Evolutionary conservation across 2,888 invertebrate species (phyloP), one percentile per base, ranked within the genome.

Genomic region (Meteorus colon): DNA sequence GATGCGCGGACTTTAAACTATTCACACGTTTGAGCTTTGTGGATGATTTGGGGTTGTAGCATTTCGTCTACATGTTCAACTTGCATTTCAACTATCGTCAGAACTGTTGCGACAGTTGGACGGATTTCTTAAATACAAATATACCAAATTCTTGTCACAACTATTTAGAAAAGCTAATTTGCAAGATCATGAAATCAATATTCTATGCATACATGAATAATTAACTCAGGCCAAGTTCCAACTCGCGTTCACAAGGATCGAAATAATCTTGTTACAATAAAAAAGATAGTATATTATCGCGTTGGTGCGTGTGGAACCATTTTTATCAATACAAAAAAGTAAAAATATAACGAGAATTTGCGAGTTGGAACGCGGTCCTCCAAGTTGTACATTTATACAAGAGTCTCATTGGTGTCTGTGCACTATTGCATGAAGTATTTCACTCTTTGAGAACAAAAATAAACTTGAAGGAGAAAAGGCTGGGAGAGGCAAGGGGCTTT

Each of bases 151-250:
- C 1, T 55, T 10, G 8, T 29, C 10, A 12, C 29, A 62, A 16
- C 37, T 41, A 41, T 34, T 12, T 34, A 37, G 37, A 37, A 65
- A 41, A 12, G 19, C 4, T n/a, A 41, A 19, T 37, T 65, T 3
- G 31, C 19, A 65, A 12, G 2, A 41, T 19, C 37, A 65, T 19
- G 1, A 6, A 55, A 55, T 24, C 24, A 19, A 55, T 55, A 55
- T 51, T 51, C 16, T 10, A 45, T 14, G 45, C 14, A 14, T 48
- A n/a, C 4, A 48, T n/a, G 19, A 34, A 19, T 34, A 65, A 63
- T 45, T 67, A 71, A 59, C 73, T 75, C 72, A 80, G 82, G 81
- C 80, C 84, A 83, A 83, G 84, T 84, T 84, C 85, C 86, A 86
- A 84, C 82, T 84, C 82, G 82, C 82, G 73, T 75, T 19, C 65